Evolutionary conservation across 2,113 vertebrate genomes (phyloP), one percentile per base, ranked within the genome.

Genomic region (Petrocephalus zakoni): DNA sequence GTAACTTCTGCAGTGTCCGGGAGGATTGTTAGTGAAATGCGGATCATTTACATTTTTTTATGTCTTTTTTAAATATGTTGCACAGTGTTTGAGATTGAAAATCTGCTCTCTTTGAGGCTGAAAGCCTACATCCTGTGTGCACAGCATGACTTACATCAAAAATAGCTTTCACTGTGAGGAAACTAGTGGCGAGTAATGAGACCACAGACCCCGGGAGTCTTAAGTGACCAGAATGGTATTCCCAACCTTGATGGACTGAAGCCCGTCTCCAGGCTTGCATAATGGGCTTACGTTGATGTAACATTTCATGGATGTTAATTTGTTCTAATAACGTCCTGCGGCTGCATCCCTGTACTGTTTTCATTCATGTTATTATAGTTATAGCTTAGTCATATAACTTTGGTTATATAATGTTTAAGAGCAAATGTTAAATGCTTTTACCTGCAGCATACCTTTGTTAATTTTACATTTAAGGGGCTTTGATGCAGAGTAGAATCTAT

Each of bases 91-190:
- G 72, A 78, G 29, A 42, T 78, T 78, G 34, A 78, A 78, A 42
- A 78, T 37, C 72, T 13, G 72, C 34, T 78, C 72, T 78, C 29
- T 78, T 42, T 78, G 34, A 78, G 72, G 34, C 72, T 78, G 25
- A 42, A 78, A 78, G 34, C 72, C 72, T 15, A 42, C 72, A 42
- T 78, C 15, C 72, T 78, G 72, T 78, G 29, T 6, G 15, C 72
- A 78, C 72, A 78, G 37, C 72, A 78, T 78, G 72, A 42, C 72
- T 78, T 78, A 42, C 34, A 78, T 78, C 29, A 78, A 78, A 78
- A 78, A 78, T 42, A 78, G 72, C 72, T 37, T 78, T 78, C 17
- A n/a, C 72, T 49, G 19, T n/a, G 21, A 47, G 81, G 81, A 22
- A 47, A 49, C 3, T 11, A 47, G 81, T 10, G 19, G 22, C n/a